Base-by-base conservation (phyloP, 2,113 vertebrate species). In the Aspiorhynchus laticeps region DNA sequence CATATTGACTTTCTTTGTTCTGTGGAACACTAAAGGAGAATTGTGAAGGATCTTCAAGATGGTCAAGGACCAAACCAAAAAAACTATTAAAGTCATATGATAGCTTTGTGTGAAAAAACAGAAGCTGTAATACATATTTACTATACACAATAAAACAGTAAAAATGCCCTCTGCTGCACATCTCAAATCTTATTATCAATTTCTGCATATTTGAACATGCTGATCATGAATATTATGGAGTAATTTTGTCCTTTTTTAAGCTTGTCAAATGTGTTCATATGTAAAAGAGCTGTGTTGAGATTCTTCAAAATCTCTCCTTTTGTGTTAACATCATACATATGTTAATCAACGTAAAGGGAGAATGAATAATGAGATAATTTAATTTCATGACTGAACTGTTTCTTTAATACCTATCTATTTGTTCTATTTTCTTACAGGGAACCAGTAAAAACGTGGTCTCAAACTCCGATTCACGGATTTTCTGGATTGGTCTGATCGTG, bases 401-500 rank as follows among this genome's bases (percentile, higher is more conserved):
- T 21, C 33, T 71, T 36, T 38, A 21, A 71, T 38, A 21, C 8
- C 8, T 36, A 4, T 51, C 17, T 21, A 4, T 63, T 46, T 28
- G 1, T 3, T 28, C 12, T 73, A 51, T 85, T 53, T 2, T 67
- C 85, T 91, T 80, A 12, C 86, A 96, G 92, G 91, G 24, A 28
- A 28, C 71, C 0, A 89, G 95, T 33, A 93, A 69, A 43, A 96
- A 93, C 77, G 80, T 12, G 0, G 46, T 93, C 0, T 96, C 96
- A 0, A 94, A 95, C 75, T 96, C 97, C 0, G 98, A 99, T 84
- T 97, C 97, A 0, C 94, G 92, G 38, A 96, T 99, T 88, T 99
- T 99, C 93, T 99, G 98, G 98, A 85, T 99, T 0, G 98, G 97
- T n/a, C 95, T 99, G 2, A 90, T 97, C 10, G 94, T 94, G 73